Conservation (phyloP, 2,797 vertebrate genomes). For the Cheirogaleus major region DNA sequence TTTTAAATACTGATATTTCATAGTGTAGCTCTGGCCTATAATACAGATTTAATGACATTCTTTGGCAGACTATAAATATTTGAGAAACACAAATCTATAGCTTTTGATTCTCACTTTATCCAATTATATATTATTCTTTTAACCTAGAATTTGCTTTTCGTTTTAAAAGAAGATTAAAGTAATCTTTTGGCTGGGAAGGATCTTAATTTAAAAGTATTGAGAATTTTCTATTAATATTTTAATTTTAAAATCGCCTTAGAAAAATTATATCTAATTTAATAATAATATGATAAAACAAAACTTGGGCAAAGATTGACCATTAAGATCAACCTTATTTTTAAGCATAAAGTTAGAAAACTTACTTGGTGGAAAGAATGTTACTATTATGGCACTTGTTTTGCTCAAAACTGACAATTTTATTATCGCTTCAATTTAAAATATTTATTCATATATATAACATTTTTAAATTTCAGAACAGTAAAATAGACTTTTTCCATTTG, state of each 20-base stretch:
- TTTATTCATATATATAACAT: slow-evolving; percentile 21
- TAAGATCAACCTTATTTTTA: slow-evolving; percentile 41
- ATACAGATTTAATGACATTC: slow-evolving; percentile 79
- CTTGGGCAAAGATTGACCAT: not conserved
- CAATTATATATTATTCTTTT: slow-evolving; percentile 73
- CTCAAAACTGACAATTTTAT: slow-evolving; percentile 46
- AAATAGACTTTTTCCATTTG: not conserved
- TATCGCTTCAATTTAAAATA: slow-evolving; percentile 2
- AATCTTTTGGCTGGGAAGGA: slow-evolving; percentile 51
- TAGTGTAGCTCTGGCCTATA: slow-evolving; percentile 73
- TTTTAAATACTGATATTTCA: slow-evolving; percentile 80
- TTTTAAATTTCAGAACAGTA: not conserved
- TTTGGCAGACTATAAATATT: slow-evolving; percentile 77
- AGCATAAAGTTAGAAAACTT: slow-evolving; percentile 18
- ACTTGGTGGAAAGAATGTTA: slow-evolving; percentile 44
- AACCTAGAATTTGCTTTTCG: slow-evolving; percentile 75
- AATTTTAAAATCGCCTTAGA: slow-evolving; percentile 49
- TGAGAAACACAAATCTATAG: slow-evolving; percentile 64
- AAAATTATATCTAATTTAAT: not conserved
- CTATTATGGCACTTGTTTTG: not conserved
- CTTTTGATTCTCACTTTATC: slow-evolving; percentile 76
- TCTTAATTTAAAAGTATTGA: slow-evolving; percentile 35
- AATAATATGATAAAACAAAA: slow-evolving; percentile 21
- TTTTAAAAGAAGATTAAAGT: slow-evolving; percentile 49
- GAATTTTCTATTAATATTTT: slow-evolving; percentile 59